phyloP scores from a whole-genome alignment of 2,113 vertebrate species.

The mouse (Mus musculus) region DNA sequence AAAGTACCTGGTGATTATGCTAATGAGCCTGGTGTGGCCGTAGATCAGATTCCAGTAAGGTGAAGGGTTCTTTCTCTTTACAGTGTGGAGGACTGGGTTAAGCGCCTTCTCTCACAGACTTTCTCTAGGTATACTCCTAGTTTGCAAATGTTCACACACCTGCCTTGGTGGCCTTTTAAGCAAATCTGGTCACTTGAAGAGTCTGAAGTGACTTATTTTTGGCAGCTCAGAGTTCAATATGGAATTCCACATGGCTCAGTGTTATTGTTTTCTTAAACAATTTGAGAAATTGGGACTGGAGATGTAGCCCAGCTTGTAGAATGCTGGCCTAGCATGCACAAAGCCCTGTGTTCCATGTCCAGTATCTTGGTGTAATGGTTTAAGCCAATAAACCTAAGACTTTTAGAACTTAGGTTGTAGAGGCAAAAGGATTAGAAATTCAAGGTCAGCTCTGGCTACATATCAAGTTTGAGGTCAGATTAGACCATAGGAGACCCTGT shows the following conservation, averaged over 20 bases:
- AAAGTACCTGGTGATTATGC: background rate
- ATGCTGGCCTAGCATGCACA: background rate
- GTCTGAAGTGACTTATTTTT: background rate
- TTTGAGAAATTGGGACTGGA: background rate
- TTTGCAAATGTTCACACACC: background rate
- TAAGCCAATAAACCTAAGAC: background rate
- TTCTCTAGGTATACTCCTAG: background rate
- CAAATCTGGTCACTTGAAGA: background rate
- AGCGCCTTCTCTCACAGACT: background rate
- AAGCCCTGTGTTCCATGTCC: background rate
- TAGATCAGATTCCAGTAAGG: background rate
- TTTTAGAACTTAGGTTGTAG: background rate
- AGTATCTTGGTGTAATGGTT: background rate
- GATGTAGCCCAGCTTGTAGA: background rate
- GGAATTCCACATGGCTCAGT: background rate
- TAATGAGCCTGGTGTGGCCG: background rate
- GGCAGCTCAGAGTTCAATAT: background rate
- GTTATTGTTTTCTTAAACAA: background rate
- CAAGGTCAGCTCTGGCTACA: background rate
- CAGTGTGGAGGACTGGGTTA: background rate
- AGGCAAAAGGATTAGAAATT: background rate
- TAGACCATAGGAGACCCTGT: background rate
- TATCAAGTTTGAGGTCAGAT: background rate
- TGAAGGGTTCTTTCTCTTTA: background rate
- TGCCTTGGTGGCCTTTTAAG: background rate